Evolutionary conservation across 2,797 vertebrate genomes (phyloP), one percentile per base, ranked within the genome.

Genomic region (Zalophus californianus): DNA sequence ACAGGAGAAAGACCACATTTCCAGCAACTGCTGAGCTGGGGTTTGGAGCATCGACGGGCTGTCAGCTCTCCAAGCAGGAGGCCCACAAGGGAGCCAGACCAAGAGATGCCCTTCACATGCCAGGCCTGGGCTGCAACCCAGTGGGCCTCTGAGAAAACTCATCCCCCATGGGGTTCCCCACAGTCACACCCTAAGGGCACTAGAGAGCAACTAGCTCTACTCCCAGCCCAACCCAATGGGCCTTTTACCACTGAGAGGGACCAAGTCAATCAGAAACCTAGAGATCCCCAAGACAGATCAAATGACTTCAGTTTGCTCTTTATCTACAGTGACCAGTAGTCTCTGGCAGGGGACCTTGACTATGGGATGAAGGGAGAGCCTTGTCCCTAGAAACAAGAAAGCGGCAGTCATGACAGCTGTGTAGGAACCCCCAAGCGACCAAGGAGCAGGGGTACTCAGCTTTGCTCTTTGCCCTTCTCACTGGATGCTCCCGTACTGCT

Each of bases 41-140:
- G 18, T 44, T 10, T 75, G 58, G 32, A 90, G 32, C 64, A 12
- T 6, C 41, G 29, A 0, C 0, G 20, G 21, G 21, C 60, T 21
- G 4, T 58, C n/a, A 21, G 15, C 97, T 98, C 96, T 98, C 98
- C 97, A 29, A 7, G 5, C 73, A 75, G 7, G 83, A 52, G 3
- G 89, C 90, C 0, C 96, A 97, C 97, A 98, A 92, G 8, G 21
- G 60, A 86, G 84, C 23, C 72, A 38, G 62, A 25, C 32, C 15
- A 56, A 50, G 32, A 77, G 48, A 92, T 21, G 70, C 16, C 54
- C 64, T 72, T 95, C 54, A 58, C 20, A 23, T 54, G 77, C 35
- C 83, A 56, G 54, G 35, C 62, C n/a, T 25, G 18, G 25, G 60
- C 35, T 80, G 44, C 29, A 90, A 75, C 18, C 29, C 9, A 52